These are phyloP conservation scores for Harpalus rubripes DNA, from an alignment of 2,888 invertebrate genomes.

Conservation along the genomic window DNA sequence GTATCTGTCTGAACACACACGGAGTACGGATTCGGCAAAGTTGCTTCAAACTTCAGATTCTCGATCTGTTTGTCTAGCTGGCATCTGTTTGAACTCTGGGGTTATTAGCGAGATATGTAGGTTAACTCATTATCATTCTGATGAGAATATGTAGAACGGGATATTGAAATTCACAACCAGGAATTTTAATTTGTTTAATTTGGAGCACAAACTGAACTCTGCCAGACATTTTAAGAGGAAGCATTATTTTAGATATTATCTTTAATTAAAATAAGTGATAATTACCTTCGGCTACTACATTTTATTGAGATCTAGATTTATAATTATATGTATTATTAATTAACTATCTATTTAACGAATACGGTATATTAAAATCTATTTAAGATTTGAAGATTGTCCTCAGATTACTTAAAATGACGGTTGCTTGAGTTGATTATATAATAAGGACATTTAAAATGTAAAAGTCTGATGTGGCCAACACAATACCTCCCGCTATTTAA, in stretches of 20 bases:
- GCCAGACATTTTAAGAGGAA: neutral
- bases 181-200: slow-evolving; percentile 7
- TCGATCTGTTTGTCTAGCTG: slow-evolving; percentile 22
- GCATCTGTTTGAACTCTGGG: slow-evolving; percentile 59
- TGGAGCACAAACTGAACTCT: neutral
- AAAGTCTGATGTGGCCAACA: too few relatives aligned
- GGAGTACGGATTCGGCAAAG: neutral
- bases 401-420: too few relatives aligned
- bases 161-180: neutral
- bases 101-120: slow-evolving; percentile 40
- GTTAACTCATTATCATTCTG: slow-evolving; percentile 58
- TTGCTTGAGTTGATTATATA: too few relatives aligned
- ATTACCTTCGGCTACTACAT: too few relatives aligned
- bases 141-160: slow-evolving; percentile 13
- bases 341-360: too few relatives aligned
- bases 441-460: too few relatives aligned
- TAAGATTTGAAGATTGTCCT: too few relatives aligned
- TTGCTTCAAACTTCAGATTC: neutral
- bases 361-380: too few relatives aligned
- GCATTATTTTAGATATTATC: neutral
- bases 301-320: too few relatives aligned
- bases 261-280: too few relatives aligned
- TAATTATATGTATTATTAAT: too few relatives aligned
- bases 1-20: slow-evolving; percentile 1
- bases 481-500: too few relatives aligned